Evolutionary conservation across 2,888 invertebrate species (phyloP).

Genomic region (Zygaena filipendulae): DNA sequence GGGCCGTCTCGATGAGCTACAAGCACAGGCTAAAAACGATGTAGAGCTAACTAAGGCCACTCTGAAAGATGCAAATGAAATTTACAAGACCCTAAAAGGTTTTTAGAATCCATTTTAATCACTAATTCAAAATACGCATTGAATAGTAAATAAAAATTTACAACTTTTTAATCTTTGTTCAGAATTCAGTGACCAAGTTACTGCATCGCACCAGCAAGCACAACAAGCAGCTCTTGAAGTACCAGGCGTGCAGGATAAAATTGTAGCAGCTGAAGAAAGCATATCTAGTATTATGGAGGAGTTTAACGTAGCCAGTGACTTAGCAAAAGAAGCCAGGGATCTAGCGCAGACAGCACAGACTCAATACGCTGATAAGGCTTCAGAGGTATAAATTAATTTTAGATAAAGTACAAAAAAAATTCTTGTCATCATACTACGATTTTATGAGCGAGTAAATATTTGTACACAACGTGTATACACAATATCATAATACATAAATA

Average conservation of each 20-base stretch:
- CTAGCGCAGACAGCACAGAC: conserved; percentile 83
- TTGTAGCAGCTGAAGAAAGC: conserved; percentile 71
- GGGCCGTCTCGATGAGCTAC: conserved; percentile 80
- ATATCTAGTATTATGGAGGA: conserved; percentile 77
- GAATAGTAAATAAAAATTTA: too few species aligned
- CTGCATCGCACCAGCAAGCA: conserved; percentile 85
- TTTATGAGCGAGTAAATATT: too few species aligned
- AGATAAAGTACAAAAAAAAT: too few species aligned
- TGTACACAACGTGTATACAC: too few species aligned
- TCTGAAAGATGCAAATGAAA: conserved; percentile 68
- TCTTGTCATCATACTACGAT: too few species aligned
- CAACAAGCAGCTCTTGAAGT: conserved; percentile 80
- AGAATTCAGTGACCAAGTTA: conserved; percentile 92
- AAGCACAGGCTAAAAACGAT: conserved; percentile 83
- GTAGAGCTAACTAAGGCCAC: conserved; percentile 83
- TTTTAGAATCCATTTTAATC: too few species aligned
- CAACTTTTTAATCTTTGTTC: too few species aligned
- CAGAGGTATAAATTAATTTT: conserved; percentile 54
- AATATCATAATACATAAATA: too few species aligned
- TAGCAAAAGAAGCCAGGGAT: conserved; percentile 78
- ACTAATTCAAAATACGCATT: too few species aligned
- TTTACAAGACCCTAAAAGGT: conserved; percentile 79
- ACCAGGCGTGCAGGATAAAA: conserved; percentile 77
- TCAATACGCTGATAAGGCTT: conserved; percentile 81
- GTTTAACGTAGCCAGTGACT: conserved; percentile 79